phyloP scores from a whole-genome alignment of 1,140 invertebrate genomes.

The Muscidifurax raptorellus region DNA sequence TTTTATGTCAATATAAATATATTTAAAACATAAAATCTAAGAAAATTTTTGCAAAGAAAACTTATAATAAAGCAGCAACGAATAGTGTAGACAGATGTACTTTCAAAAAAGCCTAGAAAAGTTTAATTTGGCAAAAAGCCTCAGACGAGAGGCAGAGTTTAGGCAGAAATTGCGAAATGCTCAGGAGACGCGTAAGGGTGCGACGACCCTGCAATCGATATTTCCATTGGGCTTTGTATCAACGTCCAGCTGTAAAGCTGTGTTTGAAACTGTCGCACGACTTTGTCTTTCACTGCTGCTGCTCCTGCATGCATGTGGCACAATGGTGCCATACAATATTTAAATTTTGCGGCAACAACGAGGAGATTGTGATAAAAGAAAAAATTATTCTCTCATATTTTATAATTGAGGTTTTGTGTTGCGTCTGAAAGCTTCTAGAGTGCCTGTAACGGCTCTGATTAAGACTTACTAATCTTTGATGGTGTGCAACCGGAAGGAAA shows the following conservation, averaged over 20 bases:
- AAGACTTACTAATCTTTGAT: background rate
- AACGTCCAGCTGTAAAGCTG: constrained; percentile 51
- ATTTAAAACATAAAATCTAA: too few relatives aligned
- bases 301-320: background rate
- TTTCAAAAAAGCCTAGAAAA: background rate
- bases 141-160: background rate
- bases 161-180: constrained; percentile 43
- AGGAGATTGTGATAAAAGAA: background rate
- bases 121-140: background rate
- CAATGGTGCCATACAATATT: background rate
- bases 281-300: background rate
- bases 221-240: constrained; percentile 62
- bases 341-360: background rate
- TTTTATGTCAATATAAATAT: too few relatives aligned
- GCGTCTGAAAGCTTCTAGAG: background rate
- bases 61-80: background rate
- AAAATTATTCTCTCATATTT: too few relatives aligned
- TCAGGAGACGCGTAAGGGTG: constrained; percentile 53
- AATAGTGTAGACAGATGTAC: too few relatives aligned
- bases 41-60: background rate
- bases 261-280: constrained; percentile 45
- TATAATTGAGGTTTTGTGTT: constrained; percentile 10
- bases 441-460: too few relatives aligned
- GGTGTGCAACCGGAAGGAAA: background rate
- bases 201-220: constrained; percentile 65